phyloP scores from a whole-genome alignment of 1,140 invertebrate species.

The Hyles euphorbiae region DNA sequence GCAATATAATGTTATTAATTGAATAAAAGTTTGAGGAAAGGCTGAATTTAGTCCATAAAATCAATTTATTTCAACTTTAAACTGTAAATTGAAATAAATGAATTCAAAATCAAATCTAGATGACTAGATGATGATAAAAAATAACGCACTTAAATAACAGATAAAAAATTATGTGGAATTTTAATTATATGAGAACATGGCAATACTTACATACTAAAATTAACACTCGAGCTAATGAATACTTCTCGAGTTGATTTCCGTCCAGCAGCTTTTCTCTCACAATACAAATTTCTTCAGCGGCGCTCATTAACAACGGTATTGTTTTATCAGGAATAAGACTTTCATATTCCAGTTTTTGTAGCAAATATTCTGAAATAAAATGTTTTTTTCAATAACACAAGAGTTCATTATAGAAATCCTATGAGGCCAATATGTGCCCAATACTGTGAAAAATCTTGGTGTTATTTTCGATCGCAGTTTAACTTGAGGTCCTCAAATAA shows the following conservation, averaged over 20 bases:
- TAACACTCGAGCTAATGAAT: constrained; percentile 72
- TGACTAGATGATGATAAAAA: no score
- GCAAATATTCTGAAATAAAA: constrained; percentile 66
- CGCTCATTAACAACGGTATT: constrained; percentile 56
- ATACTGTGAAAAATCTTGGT: no score
- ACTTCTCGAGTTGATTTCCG: constrained; percentile 64
- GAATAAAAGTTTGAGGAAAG: not conserved
- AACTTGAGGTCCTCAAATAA: no score
- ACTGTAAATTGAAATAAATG: no score
- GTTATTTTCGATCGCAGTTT: no score
- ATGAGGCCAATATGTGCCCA: no score
- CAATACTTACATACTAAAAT: constrained; percentile 73
- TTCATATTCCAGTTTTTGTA: constrained; percentile 77
- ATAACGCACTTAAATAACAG: no score
- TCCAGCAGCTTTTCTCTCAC: constrained; percentile 54
- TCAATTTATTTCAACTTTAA: no score
- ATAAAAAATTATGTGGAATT: not conserved
- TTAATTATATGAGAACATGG: constrained; percentile 5
- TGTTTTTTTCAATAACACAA: no score
- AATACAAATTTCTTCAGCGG: constrained; percentile 54
- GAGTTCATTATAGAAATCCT: no score
- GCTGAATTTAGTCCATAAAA: no score
- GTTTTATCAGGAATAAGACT: constrained; percentile 61
- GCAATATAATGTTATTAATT: constrained; percentile 20
- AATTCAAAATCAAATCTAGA: no score